Base-by-base conservation (phyloP, 2,888 invertebrate genomes). In the Teleiodes luculella region DNA sequence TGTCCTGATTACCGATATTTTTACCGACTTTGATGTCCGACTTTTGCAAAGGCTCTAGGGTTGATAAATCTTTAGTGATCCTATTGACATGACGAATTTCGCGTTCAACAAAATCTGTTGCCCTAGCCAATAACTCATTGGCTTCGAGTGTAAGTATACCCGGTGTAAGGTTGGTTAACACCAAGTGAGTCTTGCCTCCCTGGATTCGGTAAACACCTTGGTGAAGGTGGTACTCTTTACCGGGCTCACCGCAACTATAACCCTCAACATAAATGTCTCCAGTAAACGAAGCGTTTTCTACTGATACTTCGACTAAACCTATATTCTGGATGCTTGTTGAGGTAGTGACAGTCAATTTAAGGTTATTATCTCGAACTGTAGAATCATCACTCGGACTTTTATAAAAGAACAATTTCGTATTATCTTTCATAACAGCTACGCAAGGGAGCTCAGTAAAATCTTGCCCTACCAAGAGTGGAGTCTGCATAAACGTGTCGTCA, bases 261-360 rank as follows among this genome's bases (percentile, higher is more conserved):
- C 58, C 58, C 35, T 60, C 56, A n/a, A 59, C 47, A 43, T 46
- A 56, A 10, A 62, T 36, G 53, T 59, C 58, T 7, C 62, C 62
- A 43, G 31, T 4, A 24, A 4, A 24, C 3, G 3, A 4, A 4
- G 24, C 3, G 6, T 24, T 20, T 18, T 33, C 33, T 8, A 16
- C 13, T 11, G 54, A 41, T 18, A 56, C 54, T 8, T 10, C 31
- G 13, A 33, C 56, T 52, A 33, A 35, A 14, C 33, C 33, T 11
- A 33, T 47, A 3, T 47, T 14, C 14, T 1, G 16, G 7, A 47
- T 7, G 31, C 14, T 1, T 1, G 16, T 28, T 1, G 1, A 1
- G 16, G 7, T 11, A 4, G 8, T 28, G 11, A 28, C 13, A 13
- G 36, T 36, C 36, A 45, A 28, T 7, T 30, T 28, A 8, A 39